Conservation (phyloP, 2,888 invertebrate species). For the Phengaris arion region DNA sequence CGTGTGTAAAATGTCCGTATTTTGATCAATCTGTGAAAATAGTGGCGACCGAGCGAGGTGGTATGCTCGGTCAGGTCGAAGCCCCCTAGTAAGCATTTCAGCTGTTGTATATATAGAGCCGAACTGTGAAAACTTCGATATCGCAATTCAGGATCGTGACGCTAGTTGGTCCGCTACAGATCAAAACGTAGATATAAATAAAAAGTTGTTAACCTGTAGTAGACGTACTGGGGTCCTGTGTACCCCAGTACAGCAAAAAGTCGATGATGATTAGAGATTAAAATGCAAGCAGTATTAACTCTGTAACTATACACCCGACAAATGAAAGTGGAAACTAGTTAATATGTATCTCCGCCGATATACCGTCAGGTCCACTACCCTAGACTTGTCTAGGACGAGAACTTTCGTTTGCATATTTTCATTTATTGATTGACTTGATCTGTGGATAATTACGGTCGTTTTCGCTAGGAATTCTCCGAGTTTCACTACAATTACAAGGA, state of each 20-base stretch:
- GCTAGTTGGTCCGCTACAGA: too few relatives aligned
- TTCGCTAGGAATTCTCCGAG: neutral
- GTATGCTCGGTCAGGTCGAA: too few relatives aligned
- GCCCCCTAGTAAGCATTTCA: too few relatives aligned
- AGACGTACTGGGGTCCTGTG: neutral
- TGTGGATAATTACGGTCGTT: neutral
- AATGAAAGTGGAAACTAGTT: constrained; percentile 14
- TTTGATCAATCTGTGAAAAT: too few relatives aligned
- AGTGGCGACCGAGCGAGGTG: too few relatives aligned
- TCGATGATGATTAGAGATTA: neutral
- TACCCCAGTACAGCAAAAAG: neutral
- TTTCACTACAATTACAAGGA: neutral
- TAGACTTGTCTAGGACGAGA: neutral
- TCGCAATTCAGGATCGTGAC: too few relatives aligned
- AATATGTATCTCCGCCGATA: constrained; percentile 9
- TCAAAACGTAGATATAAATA: too few relatives aligned
- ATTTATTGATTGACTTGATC: neutral
- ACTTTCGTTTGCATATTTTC: constrained; percentile 8
- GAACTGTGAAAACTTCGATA: too few relatives aligned
- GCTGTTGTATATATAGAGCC: too few relatives aligned
- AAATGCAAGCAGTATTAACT: neutral
- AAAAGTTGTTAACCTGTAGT: neutral
- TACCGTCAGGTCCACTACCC: neutral
- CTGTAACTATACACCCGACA: neutral
- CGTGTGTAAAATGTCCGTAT: too few relatives aligned